A percentile compares a stretch with the other conserved stretches of the same genome.
Conservation (phyloP, 2,797 vertebrate species). For the Heterohyrax brucei region DNA sequence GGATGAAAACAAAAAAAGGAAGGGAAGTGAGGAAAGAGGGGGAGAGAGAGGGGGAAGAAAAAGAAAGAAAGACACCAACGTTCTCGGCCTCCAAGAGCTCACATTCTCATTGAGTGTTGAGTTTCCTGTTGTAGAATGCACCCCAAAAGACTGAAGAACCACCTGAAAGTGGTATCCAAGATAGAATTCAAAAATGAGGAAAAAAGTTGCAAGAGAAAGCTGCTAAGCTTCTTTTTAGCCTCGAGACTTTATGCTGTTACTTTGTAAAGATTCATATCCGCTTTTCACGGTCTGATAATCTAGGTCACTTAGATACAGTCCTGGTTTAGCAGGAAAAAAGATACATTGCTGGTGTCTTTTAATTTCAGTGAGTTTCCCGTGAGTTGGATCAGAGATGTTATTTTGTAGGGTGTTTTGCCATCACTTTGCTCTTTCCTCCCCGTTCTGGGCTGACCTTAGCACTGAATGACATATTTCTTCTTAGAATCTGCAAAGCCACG, state of each 20-base stretch:
- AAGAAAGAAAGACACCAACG: not conserved
- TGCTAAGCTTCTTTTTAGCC: constrained; percentile 21
- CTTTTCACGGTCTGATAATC: constrained; percentile 78
- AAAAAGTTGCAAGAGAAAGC: constrained; percentile 22
- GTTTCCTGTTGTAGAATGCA: not conserved
- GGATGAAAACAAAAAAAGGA: not conserved
- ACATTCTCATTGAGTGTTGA: not conserved
- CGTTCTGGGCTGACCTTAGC: constrained; percentile 76
- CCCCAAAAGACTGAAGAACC: not conserved
- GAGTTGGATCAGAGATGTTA: constrained; percentile 70
- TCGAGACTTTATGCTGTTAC: constrained; percentile 59
- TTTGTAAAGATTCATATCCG: constrained; percentile 36
- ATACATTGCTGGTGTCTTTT: constrained; percentile 65
- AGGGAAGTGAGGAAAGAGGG: not conserved
- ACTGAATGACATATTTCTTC: constrained; percentile 84
- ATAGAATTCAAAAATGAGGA: constrained; percentile 49
- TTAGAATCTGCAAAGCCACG: constrained; percentile 67
- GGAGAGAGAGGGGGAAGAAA: not conserved
- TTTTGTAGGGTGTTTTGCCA: constrained; percentile 68
- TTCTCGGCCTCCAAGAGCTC: not conserved
- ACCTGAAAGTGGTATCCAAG: not conserved
- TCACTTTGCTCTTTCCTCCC: constrained; percentile 71
- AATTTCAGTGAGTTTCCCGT: constrained; percentile 69
- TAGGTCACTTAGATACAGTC: constrained; percentile 73
- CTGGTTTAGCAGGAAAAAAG: not conserved